Evolutionary conservation across 2,797 vertebrate genomes (phyloP), one percentile per base, ranked within the genome.

Genomic region (Crenichthys baileyi): DNA sequence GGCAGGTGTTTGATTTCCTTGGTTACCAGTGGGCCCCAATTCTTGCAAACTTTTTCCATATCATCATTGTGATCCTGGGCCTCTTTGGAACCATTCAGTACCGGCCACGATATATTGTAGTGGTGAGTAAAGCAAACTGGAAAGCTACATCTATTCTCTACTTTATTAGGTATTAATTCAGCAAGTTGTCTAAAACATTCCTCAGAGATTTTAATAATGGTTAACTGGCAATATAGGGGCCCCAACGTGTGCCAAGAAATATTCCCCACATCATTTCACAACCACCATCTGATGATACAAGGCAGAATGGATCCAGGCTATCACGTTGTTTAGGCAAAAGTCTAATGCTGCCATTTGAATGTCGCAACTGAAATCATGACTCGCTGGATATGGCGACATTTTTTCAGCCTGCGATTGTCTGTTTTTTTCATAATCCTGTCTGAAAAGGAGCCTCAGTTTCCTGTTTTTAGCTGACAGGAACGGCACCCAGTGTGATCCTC

Each of bases 21-120:
- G 97, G 97, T 0, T 98, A 97, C 91, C 97, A 98, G 89, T 97
- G 97, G 97, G 97, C 96, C 1, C 97, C 97, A 0, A 97, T 98
- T 87, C 95, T 98, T 0, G 97, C 97, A 91, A 98, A 97, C 94
- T 98, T 98, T 89, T 91, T 97, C 89, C 97, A 97, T 93, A 97
- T 97, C 90, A 94, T 97, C 86, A 84, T 97, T 1, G 96, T 98
- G 48, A 97, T 99, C 91, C 95, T 98, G 0, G 97, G 97, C 79
- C 96, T 98, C 29, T 98, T 98, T 1, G 97, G 97, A 82, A 97
- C 98, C 70, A 96, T 98, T 83, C 96, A 97, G 72, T 97, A 97
- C 83, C 85, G 95, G 78, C 97, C 96, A 0, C 96, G 96, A 80
- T 98, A 97, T 90, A 96, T 98, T 2, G 91, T 97, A 70, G 96